Conservation (phyloP, 2,888 invertebrate genomes). For the Macrosoma leucophasiata region DNA sequence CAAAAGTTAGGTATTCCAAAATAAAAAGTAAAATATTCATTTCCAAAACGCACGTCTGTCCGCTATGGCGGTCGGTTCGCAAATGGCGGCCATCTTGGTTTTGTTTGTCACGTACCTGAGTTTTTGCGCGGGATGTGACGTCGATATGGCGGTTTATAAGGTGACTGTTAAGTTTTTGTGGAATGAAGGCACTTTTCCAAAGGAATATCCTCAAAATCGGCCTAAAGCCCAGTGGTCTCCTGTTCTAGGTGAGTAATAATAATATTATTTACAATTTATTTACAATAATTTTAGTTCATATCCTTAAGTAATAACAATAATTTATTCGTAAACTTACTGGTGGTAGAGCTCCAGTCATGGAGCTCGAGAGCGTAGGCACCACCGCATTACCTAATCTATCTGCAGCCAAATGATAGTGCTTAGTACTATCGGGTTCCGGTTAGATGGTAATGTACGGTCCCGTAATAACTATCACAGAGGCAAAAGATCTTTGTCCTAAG, state of each 20-base stretch:
- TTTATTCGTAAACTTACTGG: not conserved
- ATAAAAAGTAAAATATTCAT: slow-evolving; percentile 5
- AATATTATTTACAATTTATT: not conserved
- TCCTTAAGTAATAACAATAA: not conserved
- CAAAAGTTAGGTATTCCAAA: slow-evolving; percentile 7
- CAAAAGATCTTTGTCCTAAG: too few species aligned
- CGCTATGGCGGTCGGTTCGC: slow-evolving; percentile 38
- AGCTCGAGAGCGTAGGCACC: too few species aligned
- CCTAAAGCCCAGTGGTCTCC: slow-evolving; percentile 96
- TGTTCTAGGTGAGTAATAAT: slow-evolving; percentile 84
- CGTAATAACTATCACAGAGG: too few species aligned
- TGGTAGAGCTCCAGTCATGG: too few species aligned
- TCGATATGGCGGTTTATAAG: slow-evolving; percentile 90
- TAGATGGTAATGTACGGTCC: too few species aligned
- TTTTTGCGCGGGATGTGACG: slow-evolving; percentile 74
- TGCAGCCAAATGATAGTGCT: too few species aligned
- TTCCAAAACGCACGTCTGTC: slow-evolving; percentile 30
- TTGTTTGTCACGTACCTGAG: slow-evolving; percentile 33
- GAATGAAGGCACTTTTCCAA: slow-evolving; percentile 91
- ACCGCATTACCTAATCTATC: too few species aligned
- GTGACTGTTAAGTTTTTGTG: slow-evolving; percentile 90
- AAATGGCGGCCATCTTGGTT: slow-evolving; percentile 61
- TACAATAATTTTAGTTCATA: not conserved
- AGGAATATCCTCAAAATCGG: slow-evolving; percentile 92
- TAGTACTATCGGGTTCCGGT: too few species aligned